Percentiles rank a stretch among this genome's conserved stretches.
phyloP scores from a whole-genome alignment of 2,888 invertebrate genomes.

The Xanthorhoe spadicearia region DNA sequence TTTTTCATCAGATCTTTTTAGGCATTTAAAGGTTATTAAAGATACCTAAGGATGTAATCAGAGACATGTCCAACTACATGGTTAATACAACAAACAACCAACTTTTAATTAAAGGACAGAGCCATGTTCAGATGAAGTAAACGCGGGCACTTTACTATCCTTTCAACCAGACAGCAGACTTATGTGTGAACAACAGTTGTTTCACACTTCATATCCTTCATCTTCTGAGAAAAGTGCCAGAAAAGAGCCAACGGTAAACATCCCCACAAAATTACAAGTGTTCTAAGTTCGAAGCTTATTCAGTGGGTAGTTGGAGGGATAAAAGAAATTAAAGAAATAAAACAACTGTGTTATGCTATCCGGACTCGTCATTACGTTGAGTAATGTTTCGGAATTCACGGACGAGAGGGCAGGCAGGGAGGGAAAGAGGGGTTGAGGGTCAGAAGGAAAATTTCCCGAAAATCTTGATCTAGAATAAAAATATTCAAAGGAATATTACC shows the following conservation, averaged over 20 bases:
- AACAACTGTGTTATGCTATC: conserved; percentile 25
- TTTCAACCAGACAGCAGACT: no score
- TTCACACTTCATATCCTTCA: neutral
- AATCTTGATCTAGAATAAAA: neutral
- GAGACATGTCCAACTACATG: no score
- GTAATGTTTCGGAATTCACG: conserved; percentile 30
- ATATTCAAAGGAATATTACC: neutral
- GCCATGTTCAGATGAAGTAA: no score
- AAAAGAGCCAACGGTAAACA: neutral
- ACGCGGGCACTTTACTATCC: no score
- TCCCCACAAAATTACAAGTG: conserved; percentile 2
- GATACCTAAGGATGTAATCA: no score
- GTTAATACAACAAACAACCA: no score
- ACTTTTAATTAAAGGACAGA: no score
- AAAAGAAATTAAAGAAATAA: conserved; percentile 28
- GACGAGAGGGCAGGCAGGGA: conserved; percentile 9
- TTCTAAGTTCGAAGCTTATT: conserved; percentile 16
- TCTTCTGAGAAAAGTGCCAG: neutral
- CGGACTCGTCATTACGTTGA: conserved; percentile 31
- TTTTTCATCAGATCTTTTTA: no score
- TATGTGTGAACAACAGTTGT: no score
- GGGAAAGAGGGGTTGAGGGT: conserved; percentile 1
- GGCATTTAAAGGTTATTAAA: no score
- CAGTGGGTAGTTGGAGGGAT: conserved; percentile 8
- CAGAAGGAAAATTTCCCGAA: neutral